Evolutionary conservation across 2,888 invertebrate genomes (phyloP).

Genomic region (Tiliacea citrago): DNA sequence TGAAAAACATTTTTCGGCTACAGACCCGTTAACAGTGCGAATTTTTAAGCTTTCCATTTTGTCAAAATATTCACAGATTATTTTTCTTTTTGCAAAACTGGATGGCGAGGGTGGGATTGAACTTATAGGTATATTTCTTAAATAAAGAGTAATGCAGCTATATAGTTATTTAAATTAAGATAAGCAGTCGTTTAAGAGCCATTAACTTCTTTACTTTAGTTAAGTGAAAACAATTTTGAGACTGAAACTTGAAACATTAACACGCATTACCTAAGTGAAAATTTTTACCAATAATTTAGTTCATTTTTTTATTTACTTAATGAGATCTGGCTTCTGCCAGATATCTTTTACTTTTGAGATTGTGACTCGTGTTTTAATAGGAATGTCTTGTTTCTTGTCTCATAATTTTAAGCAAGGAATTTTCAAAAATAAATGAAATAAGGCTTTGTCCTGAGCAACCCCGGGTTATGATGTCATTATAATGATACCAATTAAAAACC

Average conservation of each 20-base stretch:
- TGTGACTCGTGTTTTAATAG: no score
- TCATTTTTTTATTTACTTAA: neutral
- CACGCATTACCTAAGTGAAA: neutral
- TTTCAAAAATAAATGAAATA: neutral
- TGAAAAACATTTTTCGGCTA: constrained; percentile 60
- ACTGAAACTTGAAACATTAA: constrained; percentile 28
- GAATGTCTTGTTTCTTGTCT: neutral
- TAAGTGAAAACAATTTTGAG: constrained; percentile 33
- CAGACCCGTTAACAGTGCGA: constrained; percentile 38
- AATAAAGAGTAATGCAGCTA: constrained; percentile 17
- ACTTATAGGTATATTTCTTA: neutral
- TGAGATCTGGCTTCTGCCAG: neutral
- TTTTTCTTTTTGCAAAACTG: constrained; percentile 15
- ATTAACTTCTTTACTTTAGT: constrained; percentile 22
- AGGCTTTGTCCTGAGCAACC: no score
- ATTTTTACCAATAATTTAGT: neutral
- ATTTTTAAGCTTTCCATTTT: constrained; percentile 48
- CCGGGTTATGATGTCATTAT: neutral
- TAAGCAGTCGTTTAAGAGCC: constrained; percentile 18
- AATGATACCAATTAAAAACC: neutral
- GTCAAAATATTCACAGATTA: constrained; percentile 20
- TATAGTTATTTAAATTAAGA: constrained; percentile 25
- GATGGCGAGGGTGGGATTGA: neutral
- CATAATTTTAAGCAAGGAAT: neutral
- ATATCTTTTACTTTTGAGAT: neutral